Evolutionary conservation across 2,113 vertebrate genomes (phyloP).

Genomic region (human): GRCh38 chr12:70638501-70639000

Average conservation of each 20-base stretch:
- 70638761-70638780: constrained; percentile 89
- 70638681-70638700: constrained; percentile 88
- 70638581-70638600: constrained; percentile 84
- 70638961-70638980: constrained; percentile 78
- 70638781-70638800: constrained; percentile 88
- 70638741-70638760: constrained; percentile 84
- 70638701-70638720: constrained; percentile 85
- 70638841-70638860: constrained; percentile 64
- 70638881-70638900: constrained; percentile 78
- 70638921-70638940: constrained; percentile 74
- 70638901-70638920: constrained; percentile 77
- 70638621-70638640: constrained; percentile 83
- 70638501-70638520: constrained; percentile 83
- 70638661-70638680: constrained; percentile 79
- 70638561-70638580: constrained; percentile 85
- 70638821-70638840: constrained; percentile 75
- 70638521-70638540: constrained; percentile 90
- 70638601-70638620: constrained; percentile 91
- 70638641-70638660: constrained; percentile 79
- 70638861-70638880: constrained; percentile 76
- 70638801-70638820: constrained; percentile 83
- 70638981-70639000: constrained; percentile 80
- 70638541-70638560: constrained; percentile 84
- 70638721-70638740: constrained; percentile 91
- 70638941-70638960: constrained; percentile 76